Evolutionary conservation across 2,797 vertebrate species (phyloP).

Genomic region (Trachurus trachurus): DNA sequence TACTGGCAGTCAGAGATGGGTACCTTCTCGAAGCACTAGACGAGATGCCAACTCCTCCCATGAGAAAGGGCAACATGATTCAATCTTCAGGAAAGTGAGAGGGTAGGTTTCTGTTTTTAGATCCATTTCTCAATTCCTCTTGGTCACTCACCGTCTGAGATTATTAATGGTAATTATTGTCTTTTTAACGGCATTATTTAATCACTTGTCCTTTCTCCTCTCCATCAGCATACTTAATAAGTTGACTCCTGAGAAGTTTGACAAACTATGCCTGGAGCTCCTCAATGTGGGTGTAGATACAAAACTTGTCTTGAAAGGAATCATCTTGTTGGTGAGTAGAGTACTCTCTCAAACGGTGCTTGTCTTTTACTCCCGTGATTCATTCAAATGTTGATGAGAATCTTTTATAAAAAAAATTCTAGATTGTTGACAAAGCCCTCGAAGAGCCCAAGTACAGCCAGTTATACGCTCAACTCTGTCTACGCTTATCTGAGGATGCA

Average conservation of each 20-base stretch:
- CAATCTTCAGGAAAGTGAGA: constrained; percentile 99
- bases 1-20: constrained; percentile 99
- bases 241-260: constrained; percentile 99
- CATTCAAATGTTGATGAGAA: background rate
- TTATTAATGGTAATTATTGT: background rate
- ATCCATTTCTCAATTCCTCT: too few species aligned
- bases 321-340: constrained; percentile 98
- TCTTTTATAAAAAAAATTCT: background rate
- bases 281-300: constrained; percentile 99
- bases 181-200: background rate
- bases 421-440: constrained; percentile 99
- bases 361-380: background rate
- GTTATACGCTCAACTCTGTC: constrained; percentile 99
- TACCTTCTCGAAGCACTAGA: constrained; percentile 99
- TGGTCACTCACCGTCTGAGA: background rate
- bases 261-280: constrained; percentile 99
- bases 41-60: constrained; percentile 98
- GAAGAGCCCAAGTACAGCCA: constrained; percentile 99
- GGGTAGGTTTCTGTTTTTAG: constrained; percentile 83
- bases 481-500: constrained; percentile 99
- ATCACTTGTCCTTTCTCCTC: background rate
- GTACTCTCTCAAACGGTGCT: constrained; percentile 43
- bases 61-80: constrained; percentile 97
- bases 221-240: constrained; percentile 96
- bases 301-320: constrained; percentile 98